phyloP scores from a whole-genome alignment of 2,888 invertebrate genomes.

The Chesias legatella region DNA sequence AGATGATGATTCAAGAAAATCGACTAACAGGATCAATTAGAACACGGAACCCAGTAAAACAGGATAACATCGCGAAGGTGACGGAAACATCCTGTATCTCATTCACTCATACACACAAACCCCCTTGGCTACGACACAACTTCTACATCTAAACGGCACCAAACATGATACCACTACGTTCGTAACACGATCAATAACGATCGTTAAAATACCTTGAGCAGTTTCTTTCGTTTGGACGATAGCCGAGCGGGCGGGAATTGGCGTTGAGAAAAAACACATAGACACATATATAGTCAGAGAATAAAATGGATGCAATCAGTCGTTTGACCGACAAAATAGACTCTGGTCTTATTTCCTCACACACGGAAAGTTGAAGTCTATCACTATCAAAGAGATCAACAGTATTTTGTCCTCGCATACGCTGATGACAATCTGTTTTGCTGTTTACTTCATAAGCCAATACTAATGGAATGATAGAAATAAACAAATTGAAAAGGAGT shows the following conservation, averaged over 20 bases:
- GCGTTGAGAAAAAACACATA: conserved; percentile 87
- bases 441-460: too few relatives aligned
- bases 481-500: too few relatives aligned
- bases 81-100: conserved; percentile 57
- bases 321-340: not conserved
- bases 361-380: too few relatives aligned
- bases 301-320: conserved; percentile 73
- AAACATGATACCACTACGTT: conserved; percentile 67
- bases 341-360: too few relatives aligned
- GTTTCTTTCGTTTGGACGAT: conserved; percentile 81
- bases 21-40: too few relatives aligned
- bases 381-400: too few relatives aligned
- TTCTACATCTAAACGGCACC: conserved; percentile 70
- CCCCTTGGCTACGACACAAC: conserved; percentile 80
- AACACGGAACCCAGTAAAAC: too few relatives aligned
- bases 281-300: conserved; percentile 82
- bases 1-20: too few relatives aligned
- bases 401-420: too few relatives aligned
- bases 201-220: conserved; percentile 72
- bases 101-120: conserved; percentile 68
- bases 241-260: conserved; percentile 83
- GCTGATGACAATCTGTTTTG: too few relatives aligned
- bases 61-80: conserved; percentile 16
- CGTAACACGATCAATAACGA: conserved; percentile 34
- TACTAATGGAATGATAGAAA: too few relatives aligned